Evolutionary conservation across 1,140 invertebrate genomes (phyloP).

Genomic region (Eupeodes corollae): DNA sequence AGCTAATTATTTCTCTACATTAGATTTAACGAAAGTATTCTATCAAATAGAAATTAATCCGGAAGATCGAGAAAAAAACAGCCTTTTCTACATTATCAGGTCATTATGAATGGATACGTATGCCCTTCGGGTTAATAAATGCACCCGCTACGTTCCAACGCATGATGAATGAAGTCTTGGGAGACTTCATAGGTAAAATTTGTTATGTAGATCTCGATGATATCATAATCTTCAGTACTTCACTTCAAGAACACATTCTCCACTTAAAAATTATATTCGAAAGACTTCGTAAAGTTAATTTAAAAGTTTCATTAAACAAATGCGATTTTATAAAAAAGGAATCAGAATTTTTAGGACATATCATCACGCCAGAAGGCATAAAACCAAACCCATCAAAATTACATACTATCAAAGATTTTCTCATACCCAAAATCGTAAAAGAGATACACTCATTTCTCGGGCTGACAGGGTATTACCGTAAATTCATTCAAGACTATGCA

Average conservation of each 20-base stretch:
- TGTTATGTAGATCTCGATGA: constrained; percentile 19
- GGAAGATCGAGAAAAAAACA: constrained; percentile 35
- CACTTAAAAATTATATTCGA: not conserved
- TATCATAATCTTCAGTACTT: constrained; percentile 14
- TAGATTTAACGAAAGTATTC: constrained; percentile 38
- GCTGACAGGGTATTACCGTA: no score
- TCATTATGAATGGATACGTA: constrained; percentile 32
- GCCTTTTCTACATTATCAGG: constrained; percentile 31
- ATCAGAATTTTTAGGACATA: constrained; percentile 21
- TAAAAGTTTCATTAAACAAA: constrained; percentile 6
- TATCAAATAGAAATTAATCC: constrained; percentile 37
- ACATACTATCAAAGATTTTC: constrained; percentile 9
- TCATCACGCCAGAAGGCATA: constrained; percentile 13
- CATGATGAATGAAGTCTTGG: constrained; percentile 17
- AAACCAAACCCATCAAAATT: constrained; percentile 14
- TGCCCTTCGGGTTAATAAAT: constrained; percentile 37
- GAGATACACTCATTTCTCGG: no score
- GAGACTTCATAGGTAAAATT: constrained; percentile 1
- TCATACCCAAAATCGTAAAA: no score
- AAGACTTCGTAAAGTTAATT: not conserved
- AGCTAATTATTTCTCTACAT: constrained; percentile 27
- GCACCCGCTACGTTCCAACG: constrained; percentile 19
- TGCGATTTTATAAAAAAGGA: constrained; percentile 14
- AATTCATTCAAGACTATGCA: no score
- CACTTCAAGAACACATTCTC: constrained; percentile 11